phyloP scores from a whole-genome alignment of 2,113 vertebrate species.

The Puffinus mauretanicus region DNA sequence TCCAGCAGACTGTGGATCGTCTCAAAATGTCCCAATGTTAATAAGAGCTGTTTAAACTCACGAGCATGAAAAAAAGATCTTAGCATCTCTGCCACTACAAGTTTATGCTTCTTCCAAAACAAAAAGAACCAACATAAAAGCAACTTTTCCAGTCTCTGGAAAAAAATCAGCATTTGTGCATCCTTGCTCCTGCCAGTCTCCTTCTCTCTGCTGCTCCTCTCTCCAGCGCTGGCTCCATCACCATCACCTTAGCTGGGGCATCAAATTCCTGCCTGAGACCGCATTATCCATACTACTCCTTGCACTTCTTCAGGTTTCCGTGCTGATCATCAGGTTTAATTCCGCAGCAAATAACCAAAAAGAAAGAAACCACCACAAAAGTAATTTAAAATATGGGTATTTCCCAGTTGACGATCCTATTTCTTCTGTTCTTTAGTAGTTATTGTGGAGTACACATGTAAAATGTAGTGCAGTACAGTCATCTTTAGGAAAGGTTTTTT shows the following conservation, averaged over 20 bases:
- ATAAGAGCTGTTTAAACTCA: background rate
- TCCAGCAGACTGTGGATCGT: background rate
- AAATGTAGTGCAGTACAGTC: background rate
- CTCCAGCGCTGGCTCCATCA: background rate
- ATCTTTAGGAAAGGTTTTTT: background rate
- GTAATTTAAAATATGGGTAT: accelerated
- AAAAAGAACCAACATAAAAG: background rate
- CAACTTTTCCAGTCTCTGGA: background rate
- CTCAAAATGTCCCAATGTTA: background rate
- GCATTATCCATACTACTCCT: background rate
- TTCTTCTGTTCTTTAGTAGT: background rate
- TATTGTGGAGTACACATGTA: background rate
- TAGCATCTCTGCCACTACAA: background rate
- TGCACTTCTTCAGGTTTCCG: background rate
- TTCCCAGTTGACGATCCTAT: background rate
- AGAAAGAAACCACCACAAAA: background rate
- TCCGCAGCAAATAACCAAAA: background rate
- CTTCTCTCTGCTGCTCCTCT: background rate
- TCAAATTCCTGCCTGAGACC: background rate
- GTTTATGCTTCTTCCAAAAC: background rate
- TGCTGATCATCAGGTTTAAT: background rate
- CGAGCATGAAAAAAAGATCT: accelerated
- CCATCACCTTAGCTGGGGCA: background rate
- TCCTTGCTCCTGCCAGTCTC: background rate
- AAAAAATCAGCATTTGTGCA: background rate